Evolutionary conservation across 2,113 vertebrate genomes (phyloP).

Genomic region (Rallus limicola): DNA sequence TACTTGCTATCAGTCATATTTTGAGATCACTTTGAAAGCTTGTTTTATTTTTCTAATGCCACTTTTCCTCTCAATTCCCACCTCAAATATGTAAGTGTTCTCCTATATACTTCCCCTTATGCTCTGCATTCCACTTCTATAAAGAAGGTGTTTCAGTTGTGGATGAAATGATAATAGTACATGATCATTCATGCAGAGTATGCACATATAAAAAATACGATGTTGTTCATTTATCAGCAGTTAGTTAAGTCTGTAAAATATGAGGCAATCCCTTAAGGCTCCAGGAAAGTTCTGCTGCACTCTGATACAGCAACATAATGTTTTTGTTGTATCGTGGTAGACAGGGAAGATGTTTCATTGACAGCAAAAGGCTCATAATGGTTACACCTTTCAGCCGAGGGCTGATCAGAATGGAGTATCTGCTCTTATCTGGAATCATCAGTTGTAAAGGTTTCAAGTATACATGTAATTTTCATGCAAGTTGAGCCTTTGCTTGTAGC

Average conservation of each 20-base stretch:
- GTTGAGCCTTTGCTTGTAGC: conserved; percentile 46
- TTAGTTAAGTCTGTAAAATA: conserved; percentile 45
- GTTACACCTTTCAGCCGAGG: conserved; percentile 67
- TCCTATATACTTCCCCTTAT: not conserved
- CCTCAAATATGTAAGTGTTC: not conserved
- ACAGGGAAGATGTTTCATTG: conserved; percentile 48
- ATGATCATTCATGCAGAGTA: conserved; percentile 52
- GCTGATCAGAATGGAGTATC: conserved; percentile 43
- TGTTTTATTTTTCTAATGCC: not conserved
- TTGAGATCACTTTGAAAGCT: not conserved
- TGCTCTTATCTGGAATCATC: conserved; percentile 61
- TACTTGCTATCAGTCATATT: not conserved
- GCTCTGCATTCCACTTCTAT: not conserved
- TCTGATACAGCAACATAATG: conserved; percentile 47
- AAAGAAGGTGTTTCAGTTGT: conserved; percentile 7
- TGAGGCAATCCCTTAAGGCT: conserved; percentile 52
- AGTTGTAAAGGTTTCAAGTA: conserved; percentile 68
- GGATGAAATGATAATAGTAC: conserved; percentile 35
- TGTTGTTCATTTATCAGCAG: conserved; percentile 46
- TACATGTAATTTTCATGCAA: conserved; percentile 67
- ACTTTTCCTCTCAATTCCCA: conserved; percentile 11
- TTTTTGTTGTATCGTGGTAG: conserved; percentile 48
- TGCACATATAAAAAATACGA: not conserved
- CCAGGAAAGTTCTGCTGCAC: not conserved
- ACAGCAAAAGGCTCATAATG: conserved; percentile 23